Conservation (phyloP, 2,888 invertebrate species). For the Coecobrya sp. region DNA sequence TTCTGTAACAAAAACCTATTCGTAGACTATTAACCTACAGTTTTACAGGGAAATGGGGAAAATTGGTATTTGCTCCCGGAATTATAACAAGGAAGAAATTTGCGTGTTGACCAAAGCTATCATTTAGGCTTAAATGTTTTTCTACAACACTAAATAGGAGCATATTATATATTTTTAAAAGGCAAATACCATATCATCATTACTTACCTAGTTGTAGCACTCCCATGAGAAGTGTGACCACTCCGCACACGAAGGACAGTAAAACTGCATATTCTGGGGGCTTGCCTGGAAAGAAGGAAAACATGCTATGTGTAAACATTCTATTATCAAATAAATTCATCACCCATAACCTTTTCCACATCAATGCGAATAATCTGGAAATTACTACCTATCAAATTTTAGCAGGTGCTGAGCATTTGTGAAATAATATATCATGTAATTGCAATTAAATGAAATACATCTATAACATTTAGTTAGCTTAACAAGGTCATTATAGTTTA, state of each 20-base stretch:
- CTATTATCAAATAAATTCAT: conserved; percentile 32
- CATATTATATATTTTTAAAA: neutral
- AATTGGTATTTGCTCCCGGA: too few species aligned
- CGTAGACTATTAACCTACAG: too few species aligned
- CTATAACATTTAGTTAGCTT: too few species aligned
- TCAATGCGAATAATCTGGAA: conserved; percentile 22
- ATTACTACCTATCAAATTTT: neutral
- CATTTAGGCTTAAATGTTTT: neutral
- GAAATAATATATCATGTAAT: neutral
- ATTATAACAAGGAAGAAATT: too few species aligned
- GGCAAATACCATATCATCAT: neutral
- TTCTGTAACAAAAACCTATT: too few species aligned
- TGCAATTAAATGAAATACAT: too few species aligned
- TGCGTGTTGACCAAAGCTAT: neutral
- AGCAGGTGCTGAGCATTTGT: neutral
- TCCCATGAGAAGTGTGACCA: conserved; percentile 94
- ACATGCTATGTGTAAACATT: neutral
- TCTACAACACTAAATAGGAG: too few species aligned
- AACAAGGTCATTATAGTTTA: too few species aligned
- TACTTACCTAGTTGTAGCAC: conserved; percentile 92
- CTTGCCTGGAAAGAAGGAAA: conserved; percentile 47
- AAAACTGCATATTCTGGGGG: conserved; percentile 91
- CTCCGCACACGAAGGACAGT: conserved; percentile 92
- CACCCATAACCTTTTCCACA: neutral
- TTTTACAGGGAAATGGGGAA: too few species aligned